These are phyloP conservation scores for Trichoplax adhaerens DNA, from an alignment of 37 sponge, comb jelly and placozoan species.

Conservation along the genomic window DNA sequence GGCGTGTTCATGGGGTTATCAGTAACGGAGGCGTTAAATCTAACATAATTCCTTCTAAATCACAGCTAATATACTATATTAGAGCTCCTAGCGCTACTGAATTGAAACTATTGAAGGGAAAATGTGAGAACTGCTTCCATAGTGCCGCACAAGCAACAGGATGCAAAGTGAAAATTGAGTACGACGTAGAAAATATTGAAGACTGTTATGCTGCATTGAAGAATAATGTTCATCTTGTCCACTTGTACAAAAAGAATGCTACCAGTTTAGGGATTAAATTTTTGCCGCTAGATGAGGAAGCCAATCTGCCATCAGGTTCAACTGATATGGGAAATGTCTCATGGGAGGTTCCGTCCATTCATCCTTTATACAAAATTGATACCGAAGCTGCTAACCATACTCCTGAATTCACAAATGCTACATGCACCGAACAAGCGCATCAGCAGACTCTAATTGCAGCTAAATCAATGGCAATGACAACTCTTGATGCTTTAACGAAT, in stretches of 20 bases:
- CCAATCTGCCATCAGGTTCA: neutral
- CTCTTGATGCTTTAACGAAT: neutral
- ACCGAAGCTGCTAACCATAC: neutral
- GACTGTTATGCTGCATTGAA: too few species aligned
- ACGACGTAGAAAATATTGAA: too few species aligned
- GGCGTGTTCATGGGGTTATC: constrained; percentile 6
- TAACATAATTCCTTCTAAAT: constrained; percentile 6
- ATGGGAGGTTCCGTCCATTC: too few species aligned
- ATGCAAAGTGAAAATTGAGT: too few species aligned
- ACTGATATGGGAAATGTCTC: too few species aligned
- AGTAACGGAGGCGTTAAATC: constrained; percentile 14
- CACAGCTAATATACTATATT: constrained; percentile 1
- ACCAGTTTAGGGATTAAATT: too few species aligned
- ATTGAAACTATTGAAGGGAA: neutral
- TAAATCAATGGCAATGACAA: too few species aligned
- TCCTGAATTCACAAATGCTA: too few species aligned
- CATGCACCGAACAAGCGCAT: constrained; percentile 38
- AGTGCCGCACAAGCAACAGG: neutral
- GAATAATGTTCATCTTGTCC: too few species aligned
- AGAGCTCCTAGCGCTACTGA: constrained; percentile 9
- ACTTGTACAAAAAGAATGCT: too few species aligned
- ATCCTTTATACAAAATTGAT: neutral
- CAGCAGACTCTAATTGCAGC: constrained; percentile 13
- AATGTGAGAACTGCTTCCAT: neutral
- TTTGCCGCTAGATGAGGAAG: too few species aligned